Evolutionary conservation across 1,140 invertebrate species (phyloP).

Genomic region (Euura saliciscinereae): DNA sequence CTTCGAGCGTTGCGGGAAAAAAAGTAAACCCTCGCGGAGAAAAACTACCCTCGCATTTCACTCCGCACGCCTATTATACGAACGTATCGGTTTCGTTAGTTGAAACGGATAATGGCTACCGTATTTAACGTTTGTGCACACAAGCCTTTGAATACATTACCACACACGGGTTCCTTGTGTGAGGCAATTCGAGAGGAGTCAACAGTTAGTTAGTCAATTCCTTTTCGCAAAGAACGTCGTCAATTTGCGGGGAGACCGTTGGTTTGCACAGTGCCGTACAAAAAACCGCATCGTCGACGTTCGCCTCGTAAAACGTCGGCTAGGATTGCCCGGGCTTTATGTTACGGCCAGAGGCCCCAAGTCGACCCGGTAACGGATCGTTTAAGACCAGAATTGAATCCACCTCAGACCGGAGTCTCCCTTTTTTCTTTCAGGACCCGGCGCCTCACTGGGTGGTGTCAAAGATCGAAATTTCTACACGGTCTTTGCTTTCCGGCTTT

Average conservation of each 20-base stretch:
- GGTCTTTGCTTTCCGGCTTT: conserved; percentile 14
- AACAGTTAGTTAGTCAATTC: background rate
- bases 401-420: too few relatives aligned
- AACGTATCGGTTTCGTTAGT: too few relatives aligned
- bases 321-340: background rate
- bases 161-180: too few relatives aligned
- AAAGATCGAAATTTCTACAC: too few relatives aligned
- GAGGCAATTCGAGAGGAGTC: background rate
- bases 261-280: background rate
- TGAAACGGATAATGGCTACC: too few relatives aligned
- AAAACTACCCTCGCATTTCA: too few relatives aligned
- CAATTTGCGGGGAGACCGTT: background rate
- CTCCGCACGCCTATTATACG: too few relatives aligned
- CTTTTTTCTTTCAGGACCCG: too few relatives aligned
- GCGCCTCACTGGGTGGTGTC: background rate
- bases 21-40: too few relatives aligned
- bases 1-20: too few relatives aligned
- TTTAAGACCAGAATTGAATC: background rate
- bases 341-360: background rate
- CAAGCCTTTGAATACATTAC: too few relatives aligned
- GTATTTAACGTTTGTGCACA: too few relatives aligned
- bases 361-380: background rate
- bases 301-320: background rate
- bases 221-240: background rate
- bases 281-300: background rate